phyloP scores from a whole-genome alignment of 2,888 invertebrate genomes.

The Sinotaia quadrata region DNA sequence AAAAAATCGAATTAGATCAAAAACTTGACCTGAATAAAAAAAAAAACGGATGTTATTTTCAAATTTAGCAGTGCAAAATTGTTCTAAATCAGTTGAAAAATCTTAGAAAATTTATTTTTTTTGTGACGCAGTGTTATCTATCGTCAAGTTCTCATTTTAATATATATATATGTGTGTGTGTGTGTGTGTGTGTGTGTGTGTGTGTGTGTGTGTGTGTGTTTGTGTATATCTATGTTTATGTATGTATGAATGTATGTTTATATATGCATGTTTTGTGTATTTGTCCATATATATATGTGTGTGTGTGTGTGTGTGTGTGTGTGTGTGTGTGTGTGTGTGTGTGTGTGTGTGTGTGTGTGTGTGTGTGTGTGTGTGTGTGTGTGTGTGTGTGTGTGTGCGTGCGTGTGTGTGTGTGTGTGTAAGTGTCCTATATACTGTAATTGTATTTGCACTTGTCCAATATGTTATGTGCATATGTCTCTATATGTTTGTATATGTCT shows the following conservation, averaged over 20 bases:
- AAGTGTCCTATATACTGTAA: no score
- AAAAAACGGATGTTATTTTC: no score
- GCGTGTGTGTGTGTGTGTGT: constrained; percentile 12
- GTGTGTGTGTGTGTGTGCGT: constrained; percentile 7
- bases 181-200: constrained; percentile 11
- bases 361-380: neutral
- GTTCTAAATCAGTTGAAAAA: no score
- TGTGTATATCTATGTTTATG: neutral
- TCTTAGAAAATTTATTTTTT: no score
- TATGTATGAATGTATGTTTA: neutral
- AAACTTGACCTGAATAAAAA: no score
- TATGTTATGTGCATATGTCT: no score
- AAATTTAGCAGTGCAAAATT: no score
- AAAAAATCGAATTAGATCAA: no score
- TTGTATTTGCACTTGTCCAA: no score
- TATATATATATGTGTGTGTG: neutral
- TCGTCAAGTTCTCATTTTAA: neutral
- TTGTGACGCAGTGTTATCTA: neutral
- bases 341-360: neutral
- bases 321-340: neutral
- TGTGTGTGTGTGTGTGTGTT: no score
- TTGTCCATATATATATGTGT: neutral
- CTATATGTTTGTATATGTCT: no score
- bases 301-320: constrained; percentile 1
- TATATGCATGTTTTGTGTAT: neutral